These are phyloP conservation scores for Oegoconia quadripuncta DNA, from an alignment of 2,888 invertebrate genomes.

Conservation along the genomic window DNA sequence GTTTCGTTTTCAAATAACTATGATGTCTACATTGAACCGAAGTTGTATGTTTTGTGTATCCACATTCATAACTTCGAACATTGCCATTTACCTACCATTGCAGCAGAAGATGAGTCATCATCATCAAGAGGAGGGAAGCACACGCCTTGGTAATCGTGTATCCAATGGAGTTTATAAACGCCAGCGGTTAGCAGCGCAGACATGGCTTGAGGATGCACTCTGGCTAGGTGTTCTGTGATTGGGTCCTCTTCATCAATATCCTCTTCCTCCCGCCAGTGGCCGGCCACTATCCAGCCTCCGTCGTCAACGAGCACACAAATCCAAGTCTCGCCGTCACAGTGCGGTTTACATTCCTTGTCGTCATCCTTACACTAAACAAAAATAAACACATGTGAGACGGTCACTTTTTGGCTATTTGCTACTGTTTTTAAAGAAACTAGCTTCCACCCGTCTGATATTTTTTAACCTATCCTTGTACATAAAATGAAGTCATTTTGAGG, in stretches of 20 bases:
- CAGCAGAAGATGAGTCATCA: conserved; percentile 29
- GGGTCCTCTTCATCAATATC: conserved; percentile 35
- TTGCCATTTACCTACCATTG: conserved; percentile 35
- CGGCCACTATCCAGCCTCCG: conserved; percentile 57
- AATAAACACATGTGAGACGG: neutral
- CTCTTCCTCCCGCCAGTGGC: conserved; percentile 21
- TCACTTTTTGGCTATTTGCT: no score
- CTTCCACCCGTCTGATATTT: no score
- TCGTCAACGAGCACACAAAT: conserved; percentile 64
- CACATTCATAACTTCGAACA: neutral
- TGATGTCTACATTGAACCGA: no score
- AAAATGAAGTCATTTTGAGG: no score
- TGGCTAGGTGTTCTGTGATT: conserved; percentile 51
- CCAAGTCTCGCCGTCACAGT: conserved; percentile 59
- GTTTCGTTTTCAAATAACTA: no score
- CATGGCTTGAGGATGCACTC: conserved; percentile 47
- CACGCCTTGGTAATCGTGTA: conserved; percentile 67
- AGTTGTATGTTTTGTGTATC: no score
- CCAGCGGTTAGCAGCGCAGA: conserved; percentile 46
- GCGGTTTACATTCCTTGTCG: conserved; percentile 45
- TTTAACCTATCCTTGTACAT: no score
- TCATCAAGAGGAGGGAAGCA: conserved; percentile 50
- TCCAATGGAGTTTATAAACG: conserved; percentile 58
- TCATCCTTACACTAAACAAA: conserved; percentile 44
- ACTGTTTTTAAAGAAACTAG: no score